Conservation (phyloP, 2,888 invertebrate species). For the Hirtodrosophila trivittata region DNA sequence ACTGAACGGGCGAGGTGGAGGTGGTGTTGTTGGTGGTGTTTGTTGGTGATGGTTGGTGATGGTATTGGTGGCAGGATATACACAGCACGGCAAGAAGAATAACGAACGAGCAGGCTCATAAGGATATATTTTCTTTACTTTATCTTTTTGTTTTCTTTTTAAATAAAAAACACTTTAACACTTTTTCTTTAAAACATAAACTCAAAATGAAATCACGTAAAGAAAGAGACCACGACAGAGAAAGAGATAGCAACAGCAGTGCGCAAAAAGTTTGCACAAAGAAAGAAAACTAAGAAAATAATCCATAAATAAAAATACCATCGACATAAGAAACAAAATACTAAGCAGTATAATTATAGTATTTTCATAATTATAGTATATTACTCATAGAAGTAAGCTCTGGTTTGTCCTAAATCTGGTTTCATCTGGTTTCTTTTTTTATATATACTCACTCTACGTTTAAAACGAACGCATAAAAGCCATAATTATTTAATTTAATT, state of each 20-base stretch:
- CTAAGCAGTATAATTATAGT: constrained; percentile 6
- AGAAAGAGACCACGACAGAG: constrained; percentile 6
- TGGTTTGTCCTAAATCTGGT: constrained; percentile 20
- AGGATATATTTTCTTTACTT: constrained; percentile 26
- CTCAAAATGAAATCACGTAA: constrained; percentile 10
- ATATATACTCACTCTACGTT: constrained; percentile 82
- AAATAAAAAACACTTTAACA: constrained; percentile 19
- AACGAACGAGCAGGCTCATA: constrained; percentile 53
- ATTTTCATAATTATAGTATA: constrained; percentile 8
- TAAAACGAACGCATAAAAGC: constrained; percentile 79
- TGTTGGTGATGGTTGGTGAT: not conserved
- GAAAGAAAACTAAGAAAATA: constrained; percentile 1
- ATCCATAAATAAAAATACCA: not conserved
- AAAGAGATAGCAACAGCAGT: constrained; percentile 33
- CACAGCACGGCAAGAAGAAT: constrained; percentile 28
- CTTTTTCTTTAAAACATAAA: constrained; percentile 8
- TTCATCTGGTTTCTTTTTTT: constrained; percentile 32
- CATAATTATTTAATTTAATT: constrained; percentile 53
- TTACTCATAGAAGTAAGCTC: constrained; percentile 9
- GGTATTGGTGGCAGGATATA: not conserved
- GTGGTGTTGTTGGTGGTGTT: constrained; percentile 1
- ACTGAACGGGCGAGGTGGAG: constrained; percentile 68
- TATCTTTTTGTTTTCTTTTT: too few relatives aligned
- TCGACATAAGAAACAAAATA: constrained; percentile 15
- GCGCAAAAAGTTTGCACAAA: constrained; percentile 40